A percentile compares a stretch with the other conserved stretches of the same genome.
phyloP scores from a whole-genome alignment of 2,888 invertebrate species.

The Exephanes ischioxanthus region DNA sequence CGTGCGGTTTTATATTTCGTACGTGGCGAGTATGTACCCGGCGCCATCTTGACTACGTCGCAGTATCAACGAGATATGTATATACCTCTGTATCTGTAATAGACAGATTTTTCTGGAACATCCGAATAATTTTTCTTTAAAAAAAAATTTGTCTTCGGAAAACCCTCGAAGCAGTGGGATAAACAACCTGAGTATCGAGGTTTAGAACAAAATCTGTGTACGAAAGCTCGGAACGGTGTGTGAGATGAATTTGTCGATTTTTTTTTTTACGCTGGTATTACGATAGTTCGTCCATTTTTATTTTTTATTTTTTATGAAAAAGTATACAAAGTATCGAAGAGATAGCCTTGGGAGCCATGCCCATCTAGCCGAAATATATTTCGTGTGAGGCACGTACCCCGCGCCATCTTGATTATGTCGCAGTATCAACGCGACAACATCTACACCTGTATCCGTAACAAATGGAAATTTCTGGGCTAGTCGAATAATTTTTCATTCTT shows the following conservation, averaged over 20 bases:
- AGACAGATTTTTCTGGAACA: constrained; percentile 6
- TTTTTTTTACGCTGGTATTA: too few relatives aligned
- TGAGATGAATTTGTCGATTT: too few relatives aligned
- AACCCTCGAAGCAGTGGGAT: too few relatives aligned
- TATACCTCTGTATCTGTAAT: constrained; percentile 32
- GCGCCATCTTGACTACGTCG: constrained; percentile 53
- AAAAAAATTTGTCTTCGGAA: not conserved
- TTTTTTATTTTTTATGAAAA: too few relatives aligned
- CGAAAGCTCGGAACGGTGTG: too few relatives aligned
- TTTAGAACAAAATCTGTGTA: too few relatives aligned
- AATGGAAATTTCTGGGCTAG: constrained; percentile 3
- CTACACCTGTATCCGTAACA: constrained; percentile 33
- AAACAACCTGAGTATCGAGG: too few relatives aligned
- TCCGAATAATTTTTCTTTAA: constrained; percentile 54
- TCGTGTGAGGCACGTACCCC: constrained; percentile 17
- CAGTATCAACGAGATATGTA: constrained; percentile 52
- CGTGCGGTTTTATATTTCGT: constrained; percentile 63
- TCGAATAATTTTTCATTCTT: constrained; percentile 46
- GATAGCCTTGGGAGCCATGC: too few relatives aligned
- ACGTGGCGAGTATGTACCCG: constrained; percentile 25
- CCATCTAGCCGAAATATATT: constrained; percentile 32
- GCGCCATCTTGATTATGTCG: constrained; percentile 52
- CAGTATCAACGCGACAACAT: constrained; percentile 50
- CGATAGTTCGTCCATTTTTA: too few relatives aligned
- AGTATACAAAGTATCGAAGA: too few relatives aligned